phyloP scores from a whole-genome alignment of 2,888 invertebrate genomes.

The Cheilosia vulpina region DNA sequence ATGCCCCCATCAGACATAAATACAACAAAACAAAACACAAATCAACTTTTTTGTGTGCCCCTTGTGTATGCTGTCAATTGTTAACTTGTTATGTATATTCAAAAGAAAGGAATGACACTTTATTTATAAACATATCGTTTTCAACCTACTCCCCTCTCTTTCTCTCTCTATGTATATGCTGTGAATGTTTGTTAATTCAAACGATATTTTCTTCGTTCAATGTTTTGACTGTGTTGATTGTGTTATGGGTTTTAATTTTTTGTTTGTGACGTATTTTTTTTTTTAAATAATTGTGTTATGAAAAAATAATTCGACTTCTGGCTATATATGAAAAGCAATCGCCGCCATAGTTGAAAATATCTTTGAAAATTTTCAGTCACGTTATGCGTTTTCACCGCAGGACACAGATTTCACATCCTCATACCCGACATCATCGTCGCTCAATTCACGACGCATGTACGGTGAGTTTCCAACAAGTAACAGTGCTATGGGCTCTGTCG shows the following conservation, averaged over 20 bases:
- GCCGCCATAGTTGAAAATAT: constrained; percentile 81
- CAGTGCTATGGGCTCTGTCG: constrained; percentile 79
- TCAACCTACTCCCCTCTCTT: constrained; percentile 26
- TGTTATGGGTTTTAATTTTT: constrained; percentile 14
- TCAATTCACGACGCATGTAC: constrained; percentile 81
- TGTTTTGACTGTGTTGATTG: constrained; percentile 59
- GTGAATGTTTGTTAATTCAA: constrained; percentile 66
- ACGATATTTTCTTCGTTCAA: constrained; percentile 57
- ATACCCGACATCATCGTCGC: constrained; percentile 82
- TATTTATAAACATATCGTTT: constrained; percentile 31
- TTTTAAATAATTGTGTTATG: constrained; percentile 52
- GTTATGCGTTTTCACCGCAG: constrained; percentile 84
- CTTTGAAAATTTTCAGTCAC: constrained; percentile 83
- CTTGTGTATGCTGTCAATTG: constrained; percentile 63
- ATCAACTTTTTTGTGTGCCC: constrained; percentile 77
- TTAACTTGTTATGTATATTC: constrained; percentile 27
- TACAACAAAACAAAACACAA: constrained; percentile 48
- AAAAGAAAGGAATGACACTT: constrained; percentile 31
- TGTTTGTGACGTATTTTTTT: constrained; percentile 6
- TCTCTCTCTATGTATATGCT: constrained; percentile 37
- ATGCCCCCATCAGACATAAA: constrained; percentile 24
- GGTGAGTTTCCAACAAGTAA: constrained; percentile 82
- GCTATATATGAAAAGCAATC: constrained; percentile 78
- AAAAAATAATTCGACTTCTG: constrained; percentile 65
- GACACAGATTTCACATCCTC: constrained; percentile 84